Percentiles rank a stretch among this genome's conserved stretches.
These are phyloP conservation scores for Leucopsar rothschildi DNA, from an alignment of 2,113 vertebrate genomes.

Conservation along the genomic window DNA sequence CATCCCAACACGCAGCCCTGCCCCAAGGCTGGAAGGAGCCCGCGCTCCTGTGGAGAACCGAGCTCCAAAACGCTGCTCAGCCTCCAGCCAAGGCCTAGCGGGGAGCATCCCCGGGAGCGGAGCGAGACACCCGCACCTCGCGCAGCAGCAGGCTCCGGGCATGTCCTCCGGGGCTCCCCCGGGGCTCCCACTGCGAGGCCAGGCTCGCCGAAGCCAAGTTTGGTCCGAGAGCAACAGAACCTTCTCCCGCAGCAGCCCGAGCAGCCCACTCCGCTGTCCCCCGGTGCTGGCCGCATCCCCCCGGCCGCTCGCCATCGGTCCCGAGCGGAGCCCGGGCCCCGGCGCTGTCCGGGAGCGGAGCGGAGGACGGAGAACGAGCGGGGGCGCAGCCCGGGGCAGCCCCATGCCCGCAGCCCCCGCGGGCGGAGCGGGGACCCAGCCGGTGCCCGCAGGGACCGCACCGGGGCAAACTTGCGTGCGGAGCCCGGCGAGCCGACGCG, in stretches of 20 bases:
- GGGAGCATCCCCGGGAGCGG: background rate
- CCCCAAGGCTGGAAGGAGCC: background rate
- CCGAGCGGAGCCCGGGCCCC: background rate
- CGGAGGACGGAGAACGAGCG: background rate
- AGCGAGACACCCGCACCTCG: background rate
- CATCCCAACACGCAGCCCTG: background rate
- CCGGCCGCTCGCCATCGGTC: background rate
- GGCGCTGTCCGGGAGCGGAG: background rate
- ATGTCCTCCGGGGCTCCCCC: background rate
- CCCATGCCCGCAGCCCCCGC: background rate
- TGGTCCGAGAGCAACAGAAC: background rate
- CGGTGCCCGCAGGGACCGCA: background rate
- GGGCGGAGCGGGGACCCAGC: background rate
- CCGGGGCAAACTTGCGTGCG: background rate
- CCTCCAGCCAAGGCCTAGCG: background rate
- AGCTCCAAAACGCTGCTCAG: background rate
- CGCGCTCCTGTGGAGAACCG: background rate
- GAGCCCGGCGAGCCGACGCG: background rate
- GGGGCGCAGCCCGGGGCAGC: background rate
- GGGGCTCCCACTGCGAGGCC: background rate
- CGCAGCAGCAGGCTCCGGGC: background rate
- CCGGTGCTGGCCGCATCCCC: background rate
- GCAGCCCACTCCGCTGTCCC: background rate
- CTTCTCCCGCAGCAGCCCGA: background rate
- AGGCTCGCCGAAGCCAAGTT: background rate